Percentiles rank a stretch among this genome's conserved stretches.
phyloP scores from a whole-genome alignment of 2,888 invertebrate species.

The Ornithoptera alexandrae region DNA sequence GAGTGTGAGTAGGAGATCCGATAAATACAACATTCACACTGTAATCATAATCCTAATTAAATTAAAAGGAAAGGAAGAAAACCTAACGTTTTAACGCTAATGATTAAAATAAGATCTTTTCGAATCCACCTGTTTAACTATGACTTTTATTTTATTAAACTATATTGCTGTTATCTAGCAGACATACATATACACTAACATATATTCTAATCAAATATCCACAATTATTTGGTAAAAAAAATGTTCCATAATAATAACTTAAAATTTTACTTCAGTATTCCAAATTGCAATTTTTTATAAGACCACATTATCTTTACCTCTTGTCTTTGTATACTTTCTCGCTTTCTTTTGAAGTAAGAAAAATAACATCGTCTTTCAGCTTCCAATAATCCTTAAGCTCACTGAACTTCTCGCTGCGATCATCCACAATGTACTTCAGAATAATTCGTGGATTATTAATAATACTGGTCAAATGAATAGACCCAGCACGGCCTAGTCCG shows the following conservation, averaged over 20 bases:
- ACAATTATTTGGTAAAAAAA: too few relatives aligned
- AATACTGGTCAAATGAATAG: constrained; percentile 78
- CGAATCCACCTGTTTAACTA: too few relatives aligned
- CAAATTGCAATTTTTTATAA: neutral
- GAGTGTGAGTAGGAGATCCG: constrained; percentile 80
- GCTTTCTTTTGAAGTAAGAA: constrained; percentile 71
- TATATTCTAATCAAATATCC: too few relatives aligned
- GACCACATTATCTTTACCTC: constrained; percentile 59
- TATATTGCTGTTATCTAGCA: too few relatives aligned
- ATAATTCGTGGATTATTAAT: constrained; percentile 67
- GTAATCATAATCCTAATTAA: neutral
- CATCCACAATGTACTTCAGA: constrained; percentile 80
- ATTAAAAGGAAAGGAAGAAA: too few relatives aligned
- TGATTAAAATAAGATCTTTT: neutral
- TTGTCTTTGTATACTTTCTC: constrained; percentile 75
- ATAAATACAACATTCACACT: constrained; percentile 78
- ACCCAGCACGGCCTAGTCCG: constrained; percentile 81
- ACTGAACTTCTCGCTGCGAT: constrained; percentile 62
- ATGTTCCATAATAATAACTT: too few relatives aligned
- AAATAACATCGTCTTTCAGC: constrained; percentile 61
- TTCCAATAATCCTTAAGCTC: constrained; percentile 74
- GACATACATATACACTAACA: too few relatives aligned
- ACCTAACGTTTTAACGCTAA: neutral
- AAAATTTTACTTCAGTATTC: too few relatives aligned
- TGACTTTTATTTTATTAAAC: too few relatives aligned